phyloP scores from a whole-genome alignment of 2,113 vertebrate species.

The Nicator chloris region DNA sequence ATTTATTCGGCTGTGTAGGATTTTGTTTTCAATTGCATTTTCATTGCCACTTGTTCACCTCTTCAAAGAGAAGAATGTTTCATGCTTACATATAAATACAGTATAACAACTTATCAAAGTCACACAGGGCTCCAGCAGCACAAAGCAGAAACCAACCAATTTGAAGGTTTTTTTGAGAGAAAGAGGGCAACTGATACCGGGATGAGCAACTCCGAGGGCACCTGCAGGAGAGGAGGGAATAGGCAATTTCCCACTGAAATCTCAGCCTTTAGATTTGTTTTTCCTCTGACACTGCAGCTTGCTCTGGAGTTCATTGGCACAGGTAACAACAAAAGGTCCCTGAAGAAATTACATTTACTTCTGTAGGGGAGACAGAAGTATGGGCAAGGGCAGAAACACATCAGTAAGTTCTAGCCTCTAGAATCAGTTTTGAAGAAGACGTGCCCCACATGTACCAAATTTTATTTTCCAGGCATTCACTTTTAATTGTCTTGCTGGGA shows the following conservation, averaged over 20 bases:
- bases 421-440: background rate
- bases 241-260: background rate
- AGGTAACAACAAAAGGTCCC: background rate
- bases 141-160: background rate
- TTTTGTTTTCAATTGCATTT: conserved; percentile 15
- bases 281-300: background rate
- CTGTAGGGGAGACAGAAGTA: background rate
- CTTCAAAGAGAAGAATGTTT: background rate
- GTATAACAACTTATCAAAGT: background rate
- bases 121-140: background rate
- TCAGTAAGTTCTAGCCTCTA: background rate
- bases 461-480: background rate
- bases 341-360: background rate
- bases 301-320: background rate
- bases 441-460: background rate
- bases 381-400: background rate
- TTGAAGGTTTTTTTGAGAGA: background rate
- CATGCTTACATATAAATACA: background rate
- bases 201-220: background rate
- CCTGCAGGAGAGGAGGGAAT: background rate
- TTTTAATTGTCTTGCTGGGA: background rate
- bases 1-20: background rate
- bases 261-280: background rate
- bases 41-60: background rate
- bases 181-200: background rate